A percentile compares a stretch with the other conserved stretches of the same genome.
These are phyloP conservation scores for Craniophora ligustri DNA, from an alignment of 2,888 invertebrate genomes.

Conservation along the genomic window DNA sequence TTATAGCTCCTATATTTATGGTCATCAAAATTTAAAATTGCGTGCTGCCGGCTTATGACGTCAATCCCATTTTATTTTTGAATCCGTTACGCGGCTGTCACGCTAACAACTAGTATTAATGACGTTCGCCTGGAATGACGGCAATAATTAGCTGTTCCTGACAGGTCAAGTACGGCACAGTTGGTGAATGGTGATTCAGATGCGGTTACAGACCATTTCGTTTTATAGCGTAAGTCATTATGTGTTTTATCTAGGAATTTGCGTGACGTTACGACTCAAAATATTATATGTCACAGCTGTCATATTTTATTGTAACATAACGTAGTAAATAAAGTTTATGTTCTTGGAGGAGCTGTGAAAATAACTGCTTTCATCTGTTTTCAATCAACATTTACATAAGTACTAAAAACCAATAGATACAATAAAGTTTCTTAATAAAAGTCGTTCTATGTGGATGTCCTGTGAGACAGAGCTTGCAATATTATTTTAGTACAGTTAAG, in stretches of 20 bases:
- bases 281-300: slow-evolving; percentile 33
- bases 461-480: not conserved
- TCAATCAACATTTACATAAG: no score
- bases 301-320: slow-evolving; percentile 24
- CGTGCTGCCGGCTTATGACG: slow-evolving; percentile 43
- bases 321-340: slow-evolving; percentile 32
- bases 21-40: slow-evolving; percentile 36
- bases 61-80: slow-evolving; percentile 56
- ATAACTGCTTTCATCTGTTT: slow-evolving; percentile 6
- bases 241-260: slow-evolving; percentile 41
- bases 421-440: no score
- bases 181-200: slow-evolving; percentile 51
- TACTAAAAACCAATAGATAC: no score
- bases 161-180: slow-evolving; percentile 55
- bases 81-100: slow-evolving; percentile 51
- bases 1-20: slow-evolving; percentile 24
- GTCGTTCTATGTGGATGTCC: not conserved
- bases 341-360: slow-evolving; percentile 12
- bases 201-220: slow-evolving; percentile 49
- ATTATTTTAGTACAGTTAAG: slow-evolving; percentile 4
- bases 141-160: slow-evolving; percentile 55
- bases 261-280: slow-evolving; percentile 24
- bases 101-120: slow-evolving; percentile 59
- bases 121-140: slow-evolving; percentile 54
- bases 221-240: slow-evolving; percentile 46